A percentile compares a stretch with the other conserved stretches of the same genome.
Evolutionary conservation across 2,888 invertebrate genomes (phyloP).

Genomic region (Alloplasta piceator): DNA sequence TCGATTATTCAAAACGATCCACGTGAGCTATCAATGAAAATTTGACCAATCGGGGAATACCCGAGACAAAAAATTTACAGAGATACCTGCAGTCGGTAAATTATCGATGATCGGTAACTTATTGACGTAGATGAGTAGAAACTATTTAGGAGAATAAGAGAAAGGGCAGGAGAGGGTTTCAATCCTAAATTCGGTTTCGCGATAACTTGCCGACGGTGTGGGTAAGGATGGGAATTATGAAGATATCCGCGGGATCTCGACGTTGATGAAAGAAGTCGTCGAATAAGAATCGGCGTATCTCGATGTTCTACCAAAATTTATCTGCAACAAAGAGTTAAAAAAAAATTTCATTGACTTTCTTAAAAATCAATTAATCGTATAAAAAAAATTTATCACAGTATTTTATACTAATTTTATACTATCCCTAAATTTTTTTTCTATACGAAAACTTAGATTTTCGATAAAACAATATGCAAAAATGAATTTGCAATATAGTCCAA

Average conservation of each 20-base stretch:
- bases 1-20: background rate
- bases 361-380: background rate
- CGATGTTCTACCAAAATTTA: slow-evolving; percentile 48
- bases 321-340: slow-evolving; percentile 46
- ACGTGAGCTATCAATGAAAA: background rate
- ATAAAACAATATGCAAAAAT: too few relatives aligned
- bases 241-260: slow-evolving; percentile 24
- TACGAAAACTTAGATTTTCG: too few relatives aligned
- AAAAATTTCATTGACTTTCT: background rate
- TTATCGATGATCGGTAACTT: slow-evolving; percentile 9
- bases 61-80: too few relatives aligned
- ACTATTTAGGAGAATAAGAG: background rate
- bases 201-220: background rate
- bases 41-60: background rate
- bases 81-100: background rate
- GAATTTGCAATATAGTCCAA: too few relatives aligned
- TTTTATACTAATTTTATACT: too few relatives aligned
- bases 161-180: background rate
- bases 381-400: too few relatives aligned
- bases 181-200: slow-evolving; percentile 15
- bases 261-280: slow-evolving; percentile 18
- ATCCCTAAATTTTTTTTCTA: too few relatives aligned
- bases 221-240: slow-evolving; percentile 1
- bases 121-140: background rate
- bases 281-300: slow-evolving; percentile 28